Evolutionary conservation across 2,113 vertebrate species (phyloP), one percentile per base, ranked within the genome.

Genomic region (Blennius ocellaris): DNA sequence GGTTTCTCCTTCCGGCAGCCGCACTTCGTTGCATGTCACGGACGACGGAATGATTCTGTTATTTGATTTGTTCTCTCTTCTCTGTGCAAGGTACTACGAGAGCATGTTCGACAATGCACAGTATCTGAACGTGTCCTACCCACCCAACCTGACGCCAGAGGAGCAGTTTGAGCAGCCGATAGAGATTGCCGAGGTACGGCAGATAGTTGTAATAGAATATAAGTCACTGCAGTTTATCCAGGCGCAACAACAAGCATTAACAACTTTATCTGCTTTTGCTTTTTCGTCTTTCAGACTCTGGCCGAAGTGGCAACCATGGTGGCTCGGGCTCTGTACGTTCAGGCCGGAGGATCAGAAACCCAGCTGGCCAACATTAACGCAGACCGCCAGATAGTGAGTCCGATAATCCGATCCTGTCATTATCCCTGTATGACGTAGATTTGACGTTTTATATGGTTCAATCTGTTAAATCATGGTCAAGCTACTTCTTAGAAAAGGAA

Each of bases 31-130:
- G 21, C 21, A 30, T 30, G 21, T 30, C 21, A 30, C 4, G 21
- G 4, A 30, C 21, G 21, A 30, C 21, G 21, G 41, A 8, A 10
- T 3, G 41, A 43, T 43, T 6, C 7, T 7, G 41, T 49, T 0
- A 45, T 37, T 30, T 2, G 21, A 30, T 0, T 0, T 0, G 15
- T 10, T 37, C 49, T 68, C 36, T 49, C 9, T 21, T 64, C n/a
- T 38, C 15, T 66, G 17, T 49, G 56, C 93, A 99, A 99, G 97
- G 62, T 97, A 96, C 84, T 98, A 97, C 67, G 92, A 97, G 90
- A 98, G 97, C 61, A 85, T 97, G 84, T 97, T 95, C 0, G 97
- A 99, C 78, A 96, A 93, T 0, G 81, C 92, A 0, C 94, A 95
- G 11, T 94, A 95, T 88, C 92, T 99, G 56, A 87, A 82, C 1